Percentiles rank a stretch among this genome's conserved stretches.
These are phyloP conservation scores for Trachurus trachurus DNA, from an alignment of 2,797 vertebrate genomes.

Conservation along the genomic window DNA sequence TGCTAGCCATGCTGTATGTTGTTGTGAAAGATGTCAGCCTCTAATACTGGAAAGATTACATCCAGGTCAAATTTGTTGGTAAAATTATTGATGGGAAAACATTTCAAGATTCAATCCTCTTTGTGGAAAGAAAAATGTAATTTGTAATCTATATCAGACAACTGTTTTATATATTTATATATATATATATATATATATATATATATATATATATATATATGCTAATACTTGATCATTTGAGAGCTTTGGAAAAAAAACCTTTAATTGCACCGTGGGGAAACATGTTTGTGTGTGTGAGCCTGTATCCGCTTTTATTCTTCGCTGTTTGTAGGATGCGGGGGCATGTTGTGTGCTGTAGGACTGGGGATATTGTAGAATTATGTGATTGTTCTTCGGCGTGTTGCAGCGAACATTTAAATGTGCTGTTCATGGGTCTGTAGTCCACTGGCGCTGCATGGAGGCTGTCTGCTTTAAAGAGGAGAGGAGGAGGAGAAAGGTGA, in stretches of 20 bases:
- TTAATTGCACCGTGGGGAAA: constrained; percentile 28
- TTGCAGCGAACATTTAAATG: constrained; percentile 16
- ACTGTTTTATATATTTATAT: too few species aligned
- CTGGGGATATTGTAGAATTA: constrained; percentile 55
- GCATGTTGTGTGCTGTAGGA: constrained; percentile 53
- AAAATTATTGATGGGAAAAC: neutral
- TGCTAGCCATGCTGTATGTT: constrained; percentile 20
- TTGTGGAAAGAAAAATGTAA: neutral
- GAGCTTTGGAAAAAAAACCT: constrained; percentile 32
- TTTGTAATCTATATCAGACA: neutral
- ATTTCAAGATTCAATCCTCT: neutral
- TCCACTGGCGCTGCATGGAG: constrained; percentile 2
- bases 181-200: too few species aligned
- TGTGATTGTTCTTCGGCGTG: constrained; percentile 48
- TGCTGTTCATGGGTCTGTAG: constrained; percentile 20
- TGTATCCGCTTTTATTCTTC: constrained; percentile 48
- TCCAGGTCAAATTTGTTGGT: constrained; percentile 11
- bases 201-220: too few species aligned
- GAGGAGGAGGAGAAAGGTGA: neutral
- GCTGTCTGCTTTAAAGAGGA: constrained; percentile 22
- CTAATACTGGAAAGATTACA: constrained; percentile 5
- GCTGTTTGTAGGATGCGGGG: constrained; percentile 46
- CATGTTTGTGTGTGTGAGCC: constrained; percentile 21
- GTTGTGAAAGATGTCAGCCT: neutral
- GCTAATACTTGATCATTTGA: constrained; percentile 18